Base-by-base conservation (phyloP, 2,113 vertebrate genomes). In the Clarias gariepinus region DNA sequence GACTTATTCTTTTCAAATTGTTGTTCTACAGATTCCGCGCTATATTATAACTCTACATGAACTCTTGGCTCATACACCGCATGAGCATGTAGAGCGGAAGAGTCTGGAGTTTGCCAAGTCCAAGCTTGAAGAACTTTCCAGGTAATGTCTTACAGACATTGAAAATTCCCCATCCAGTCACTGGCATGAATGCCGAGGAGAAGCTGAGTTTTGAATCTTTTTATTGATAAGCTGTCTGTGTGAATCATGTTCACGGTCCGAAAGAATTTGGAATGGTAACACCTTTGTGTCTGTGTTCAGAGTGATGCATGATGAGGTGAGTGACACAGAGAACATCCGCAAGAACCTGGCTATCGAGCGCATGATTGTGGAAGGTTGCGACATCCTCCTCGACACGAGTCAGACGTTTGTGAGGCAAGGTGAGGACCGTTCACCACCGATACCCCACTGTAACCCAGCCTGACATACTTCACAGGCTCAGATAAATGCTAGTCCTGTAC, bases 31-130 rank as follows among this genome's bases (percentile, higher is more conserved):
- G 98, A 99, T 99, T 89, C 98, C 98, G 87, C 96, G 98, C 73
- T 99, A 99, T 79, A 99, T 99, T 93, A 99, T 99, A 94, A 99
- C 98, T 0, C 94, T 99, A 69, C 98, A 99, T 74, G 98, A 99
- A 93, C 94, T 99, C 64, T 90, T 99, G 90, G 98, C 98, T 25
- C 98, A 99, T 91, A 99, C 98, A 0, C 98, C 98, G 64, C 97
- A 99, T 1, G 98, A 99, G 69, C 98, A 99, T 0, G 96, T 99
- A 91, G 98, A 99, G 89, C 95, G 98, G 85, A 99, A 99, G 91
- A 99, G 98, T 89, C 95, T 99, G 89, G 98, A 99, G 91, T 99
- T 99, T 91, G 98, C 98, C 81, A 99, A 99, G 88, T 99, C 98
- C 76, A 99, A 99, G 85, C 93, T 99, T 87, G 98, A 99, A 91